These are phyloP conservation scores for Exephanes ischioxanthus DNA, from an alignment of 2,888 invertebrate species.

Conservation along the genomic window DNA sequence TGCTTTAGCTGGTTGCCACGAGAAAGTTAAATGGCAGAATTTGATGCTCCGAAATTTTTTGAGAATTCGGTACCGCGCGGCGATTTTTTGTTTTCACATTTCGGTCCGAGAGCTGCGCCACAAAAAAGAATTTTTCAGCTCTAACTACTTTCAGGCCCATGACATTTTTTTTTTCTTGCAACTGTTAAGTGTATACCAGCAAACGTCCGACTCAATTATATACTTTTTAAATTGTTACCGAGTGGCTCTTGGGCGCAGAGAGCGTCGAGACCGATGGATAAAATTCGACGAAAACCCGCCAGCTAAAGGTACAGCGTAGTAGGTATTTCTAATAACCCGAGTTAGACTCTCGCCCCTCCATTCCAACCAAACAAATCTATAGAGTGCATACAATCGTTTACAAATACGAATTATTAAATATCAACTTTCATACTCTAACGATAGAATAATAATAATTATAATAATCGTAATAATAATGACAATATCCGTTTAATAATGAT, in stretches of 20 bases:
- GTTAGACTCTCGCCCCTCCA: constrained; percentile 84
- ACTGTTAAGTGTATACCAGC: constrained; percentile 22
- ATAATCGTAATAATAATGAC: constrained; percentile 73
- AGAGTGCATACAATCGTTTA: constrained; percentile 84
- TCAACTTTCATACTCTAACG: constrained; percentile 84
- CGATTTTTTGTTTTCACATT: background rate
- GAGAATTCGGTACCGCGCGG: constrained; percentile 13
- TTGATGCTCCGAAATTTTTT: constrained; percentile 12
- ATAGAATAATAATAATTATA: constrained; percentile 81
- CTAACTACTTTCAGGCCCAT: constrained; percentile 16
- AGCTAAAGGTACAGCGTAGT: constrained; percentile 85
- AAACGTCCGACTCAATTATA: constrained; percentile 12
- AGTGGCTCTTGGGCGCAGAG: constrained; percentile 1
- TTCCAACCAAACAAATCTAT: constrained; percentile 85
- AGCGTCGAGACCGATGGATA: constrained; percentile 4
- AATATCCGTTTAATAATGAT: constrained; percentile 61
- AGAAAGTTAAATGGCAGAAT: constrained; percentile 9
- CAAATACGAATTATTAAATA: constrained; percentile 84
- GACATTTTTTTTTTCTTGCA: constrained; percentile 36
- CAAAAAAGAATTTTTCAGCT: constrained; percentile 7
- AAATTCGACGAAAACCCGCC: constrained; percentile 73
- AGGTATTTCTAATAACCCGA: constrained; percentile 85
- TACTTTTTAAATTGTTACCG: constrained; percentile 4
- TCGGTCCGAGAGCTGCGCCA: constrained; percentile 40
- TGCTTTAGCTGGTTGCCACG: constrained; percentile 39